phyloP scores from a whole-genome alignment of 2,113 vertebrate genomes.

The Micronycteris hirsuta region DNA sequence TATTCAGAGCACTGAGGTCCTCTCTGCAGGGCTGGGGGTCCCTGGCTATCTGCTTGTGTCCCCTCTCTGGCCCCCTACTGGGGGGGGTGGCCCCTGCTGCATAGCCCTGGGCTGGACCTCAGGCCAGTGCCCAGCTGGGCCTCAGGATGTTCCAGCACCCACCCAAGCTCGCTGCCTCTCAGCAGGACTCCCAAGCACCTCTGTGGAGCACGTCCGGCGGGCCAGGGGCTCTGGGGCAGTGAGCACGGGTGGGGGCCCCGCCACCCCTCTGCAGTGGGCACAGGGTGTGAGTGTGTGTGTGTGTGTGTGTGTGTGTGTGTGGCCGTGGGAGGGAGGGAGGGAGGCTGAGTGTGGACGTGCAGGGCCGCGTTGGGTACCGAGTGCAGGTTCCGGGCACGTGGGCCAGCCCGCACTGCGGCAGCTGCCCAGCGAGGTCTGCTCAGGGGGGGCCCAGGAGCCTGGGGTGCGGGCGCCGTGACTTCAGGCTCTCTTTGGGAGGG shows the following conservation, averaged over 20 bases:
- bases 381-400: accelerated
- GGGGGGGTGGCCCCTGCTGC: background rate
- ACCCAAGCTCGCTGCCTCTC: background rate
- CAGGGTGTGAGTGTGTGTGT: background rate
- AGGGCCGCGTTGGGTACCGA: background rate
- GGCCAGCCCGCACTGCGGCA: background rate
- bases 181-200: background rate
- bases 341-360: background rate
- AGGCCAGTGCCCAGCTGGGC: background rate
- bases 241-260: background rate
- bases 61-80: background rate
- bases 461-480: background rate
- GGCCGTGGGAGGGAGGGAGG: background rate
- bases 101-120: background rate
- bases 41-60: background rate
- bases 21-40: background rate
- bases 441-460: accelerated
- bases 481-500: background rate
- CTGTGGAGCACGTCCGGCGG: background rate
- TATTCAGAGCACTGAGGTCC: background rate
- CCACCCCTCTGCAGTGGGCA: background rate
- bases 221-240: background rate
- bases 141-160: background rate
- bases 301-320: background rate
- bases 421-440: accelerated